Evolutionary conservation across 2,797 vertebrate species (phyloP), one percentile per base, ranked within the genome.

Genomic region (Urosaurus nigricauda): DNA sequence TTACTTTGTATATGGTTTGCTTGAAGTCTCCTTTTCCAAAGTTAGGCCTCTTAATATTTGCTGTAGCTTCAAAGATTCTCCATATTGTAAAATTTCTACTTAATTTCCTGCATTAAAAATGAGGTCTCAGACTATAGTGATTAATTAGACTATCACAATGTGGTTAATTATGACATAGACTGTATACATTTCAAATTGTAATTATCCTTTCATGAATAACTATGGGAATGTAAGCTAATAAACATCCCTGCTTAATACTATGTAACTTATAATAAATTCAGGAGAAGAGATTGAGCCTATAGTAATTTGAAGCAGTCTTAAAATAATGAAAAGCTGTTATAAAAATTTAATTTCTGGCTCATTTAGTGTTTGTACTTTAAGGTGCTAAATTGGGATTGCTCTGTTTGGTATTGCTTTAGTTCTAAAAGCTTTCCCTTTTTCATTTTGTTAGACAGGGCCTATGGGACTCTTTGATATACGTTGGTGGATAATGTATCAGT

Each of bases 151-250:
- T 95, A 90, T 95, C 95, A 87, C 95, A 92, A 94, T 96, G 94
- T 51, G 85, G 94, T 94, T 96, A 96, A 94, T 97, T 97, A 96
- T 96, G 95, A 96, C 93, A 94, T 75, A 83, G 83, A 85, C 86
- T 92, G 91, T 90, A 16, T 90, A 82, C 88, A 90, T 96, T 96
- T 97, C 92, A 95, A 93, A 92, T 87, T 94, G 90, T 90, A 95
- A 37, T 95, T 96, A 97, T 95, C 95, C 95, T 94, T 95, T 96
- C 92, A 79, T 32, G 73, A 91, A 96, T 97, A 97, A 95, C 96
- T 96, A 95, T 96, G 97, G 97, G 96, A 97, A 97, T 95, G 91
- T 95, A 93, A 93, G 84, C 79, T 82, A 86, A 89, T 89, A 89
- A 89, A 86, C 79, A 89, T 68, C 79, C 58, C 82, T 65, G 84